Conservation (phyloP, 2,797 vertebrate genomes). For the Muraenolepis orangiensis region DNA sequence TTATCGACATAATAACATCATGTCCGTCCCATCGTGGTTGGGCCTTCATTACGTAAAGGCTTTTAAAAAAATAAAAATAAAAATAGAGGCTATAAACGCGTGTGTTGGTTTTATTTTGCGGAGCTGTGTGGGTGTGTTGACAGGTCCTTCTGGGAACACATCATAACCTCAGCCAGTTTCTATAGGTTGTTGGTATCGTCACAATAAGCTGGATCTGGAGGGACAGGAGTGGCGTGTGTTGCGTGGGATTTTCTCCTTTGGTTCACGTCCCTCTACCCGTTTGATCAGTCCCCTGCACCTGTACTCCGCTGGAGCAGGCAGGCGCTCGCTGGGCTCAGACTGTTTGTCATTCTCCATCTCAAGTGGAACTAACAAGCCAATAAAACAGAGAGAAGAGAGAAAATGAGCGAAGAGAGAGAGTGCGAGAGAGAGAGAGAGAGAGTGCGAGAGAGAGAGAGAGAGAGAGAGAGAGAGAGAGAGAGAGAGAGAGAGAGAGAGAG, state of each 20-base stretch:
- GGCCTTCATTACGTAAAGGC: too few relatives aligned
- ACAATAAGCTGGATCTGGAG: not conserved
- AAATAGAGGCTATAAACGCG: too few relatives aligned
- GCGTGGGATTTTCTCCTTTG: too few relatives aligned
- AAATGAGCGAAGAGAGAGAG: too few relatives aligned
- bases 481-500: slow-evolving; percentile 25
- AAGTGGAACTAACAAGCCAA: slow-evolving; percentile 80
- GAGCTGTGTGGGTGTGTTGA: not conserved
- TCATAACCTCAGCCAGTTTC: not conserved
- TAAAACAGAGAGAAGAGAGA: slow-evolving; percentile 55
- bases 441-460: slow-evolving; percentile 12
- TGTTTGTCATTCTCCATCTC: slow-evolving; percentile 77
- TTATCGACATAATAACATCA: too few relatives aligned
- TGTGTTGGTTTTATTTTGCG: not conserved
- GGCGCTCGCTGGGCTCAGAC: slow-evolving; percentile 67
- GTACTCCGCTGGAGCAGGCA: slow-evolving; percentile 58
- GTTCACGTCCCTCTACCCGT: slow-evolving; percentile 35
- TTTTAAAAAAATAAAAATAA: too few relatives aligned
- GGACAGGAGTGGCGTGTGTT: too few relatives aligned
- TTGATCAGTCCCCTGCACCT: slow-evolving; percentile 63
- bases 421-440: slow-evolving; percentile 23
- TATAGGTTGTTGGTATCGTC: not conserved
- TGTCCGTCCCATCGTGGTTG: too few relatives aligned
- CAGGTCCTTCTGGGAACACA: not conserved
- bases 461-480: slow-evolving; percentile 15